Percentiles rank a stretch among this genome's conserved stretches.
Evolutionary conservation across 2,888 invertebrate genomes (phyloP).

Genomic region (Melieria picta): DNA sequence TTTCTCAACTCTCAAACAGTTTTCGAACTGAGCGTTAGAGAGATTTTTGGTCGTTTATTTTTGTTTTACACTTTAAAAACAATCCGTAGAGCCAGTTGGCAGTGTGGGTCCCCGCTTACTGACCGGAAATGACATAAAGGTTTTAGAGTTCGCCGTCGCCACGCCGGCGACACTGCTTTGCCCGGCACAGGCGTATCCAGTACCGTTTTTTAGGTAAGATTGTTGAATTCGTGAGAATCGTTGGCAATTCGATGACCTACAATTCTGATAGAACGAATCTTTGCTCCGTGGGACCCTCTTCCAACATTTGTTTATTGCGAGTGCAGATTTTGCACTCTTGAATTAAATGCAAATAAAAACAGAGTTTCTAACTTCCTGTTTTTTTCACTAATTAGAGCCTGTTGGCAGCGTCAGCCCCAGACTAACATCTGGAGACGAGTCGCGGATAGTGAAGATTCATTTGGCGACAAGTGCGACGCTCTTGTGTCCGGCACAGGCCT

Average conservation of each 20-base stretch:
- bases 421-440: conserved; percentile 76
- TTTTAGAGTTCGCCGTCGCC: conserved; percentile 50
- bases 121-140: conserved; percentile 64
- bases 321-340: background rate
- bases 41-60: conserved; percentile 23
- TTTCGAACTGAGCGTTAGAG: background rate
- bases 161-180: conserved; percentile 72
- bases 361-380: background rate
- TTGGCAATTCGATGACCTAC: background rate
- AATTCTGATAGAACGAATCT: conserved; percentile 36
- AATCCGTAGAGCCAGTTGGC: conserved; percentile 71
- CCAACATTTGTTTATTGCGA: conserved; percentile 24
- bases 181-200: conserved; percentile 78
- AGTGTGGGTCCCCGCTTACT: conserved; percentile 73
- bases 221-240: background rate
- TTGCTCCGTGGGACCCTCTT: conserved; percentile 3
- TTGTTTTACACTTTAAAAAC: background rate
- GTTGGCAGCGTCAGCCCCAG: conserved; percentile 70
- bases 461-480: conserved; percentile 69
- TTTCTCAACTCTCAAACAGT: conserved; percentile 46
- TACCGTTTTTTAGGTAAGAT: conserved; percentile 75
- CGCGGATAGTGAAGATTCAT: conserved; percentile 68
- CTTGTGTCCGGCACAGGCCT: conserved; percentile 75
- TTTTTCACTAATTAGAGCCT: conserved; percentile 60
- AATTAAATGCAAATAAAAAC: background rate